Evolutionary conservation across 2,113 vertebrate species (phyloP).

Genomic region (Suricata suricatta): DNA sequence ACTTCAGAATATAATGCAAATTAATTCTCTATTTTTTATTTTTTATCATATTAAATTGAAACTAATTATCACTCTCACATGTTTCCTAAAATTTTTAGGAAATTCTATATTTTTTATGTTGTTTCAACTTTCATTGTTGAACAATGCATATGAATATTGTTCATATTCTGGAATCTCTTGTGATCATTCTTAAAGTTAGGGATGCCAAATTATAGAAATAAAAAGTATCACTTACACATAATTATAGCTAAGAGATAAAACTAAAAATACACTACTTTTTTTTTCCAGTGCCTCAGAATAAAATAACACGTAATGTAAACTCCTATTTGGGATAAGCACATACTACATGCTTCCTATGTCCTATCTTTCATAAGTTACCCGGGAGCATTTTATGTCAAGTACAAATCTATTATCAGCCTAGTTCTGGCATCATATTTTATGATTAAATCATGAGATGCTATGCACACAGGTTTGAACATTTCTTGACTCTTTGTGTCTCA

Average conservation of each 20-base stretch:
- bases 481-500: neutral
- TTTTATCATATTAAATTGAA: neutral
- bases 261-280: neutral
- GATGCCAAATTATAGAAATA: neutral
- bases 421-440: neutral
- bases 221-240: neutral
- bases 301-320: neutral
- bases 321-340: neutral
- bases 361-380: neutral
- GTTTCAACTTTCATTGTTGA: neutral
- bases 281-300: neutral
- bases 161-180: neutral
- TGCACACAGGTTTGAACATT: neutral
- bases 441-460: neutral
- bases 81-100: neutral
- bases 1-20: neutral
- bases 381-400: neutral
- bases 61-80: neutral
- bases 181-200: neutral
- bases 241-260: conserved; percentile 19
- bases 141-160: no score
- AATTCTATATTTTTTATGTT: neutral
- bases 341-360: neutral
- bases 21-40: neutral
- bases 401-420: neutral